phyloP scores from a whole-genome alignment of 2,113 vertebrate genomes.

The Gambusia holbrooki region DNA sequence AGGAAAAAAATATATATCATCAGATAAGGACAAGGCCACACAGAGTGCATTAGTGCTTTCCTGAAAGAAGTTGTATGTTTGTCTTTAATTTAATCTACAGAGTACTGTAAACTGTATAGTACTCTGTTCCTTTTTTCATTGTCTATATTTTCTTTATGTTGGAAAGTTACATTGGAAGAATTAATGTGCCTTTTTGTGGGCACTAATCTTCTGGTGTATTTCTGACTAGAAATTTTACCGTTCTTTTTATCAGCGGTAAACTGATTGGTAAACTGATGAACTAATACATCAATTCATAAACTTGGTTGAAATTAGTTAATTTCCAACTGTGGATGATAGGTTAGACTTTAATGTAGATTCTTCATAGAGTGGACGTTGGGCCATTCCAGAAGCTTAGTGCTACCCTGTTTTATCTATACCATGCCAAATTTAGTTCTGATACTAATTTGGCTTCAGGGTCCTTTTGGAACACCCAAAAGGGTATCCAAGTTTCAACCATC shows the following conservation, averaged over 20 bases:
- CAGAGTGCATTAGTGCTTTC: slow-evolving; percentile 59
- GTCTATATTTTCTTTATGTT: slow-evolving; percentile 27
- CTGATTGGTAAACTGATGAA: too few relatives aligned
- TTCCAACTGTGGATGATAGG: too few relatives aligned
- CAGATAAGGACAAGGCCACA: slow-evolving; percentile 35
- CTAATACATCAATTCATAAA: neutral
- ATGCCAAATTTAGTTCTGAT: neutral
- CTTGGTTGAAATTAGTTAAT: too few relatives aligned
- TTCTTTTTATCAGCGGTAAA: too few relatives aligned
- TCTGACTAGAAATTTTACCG: too few relatives aligned
- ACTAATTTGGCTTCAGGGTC: neutral
- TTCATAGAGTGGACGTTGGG: too few relatives aligned
- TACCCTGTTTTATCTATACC: neutral
- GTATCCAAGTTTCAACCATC: too few relatives aligned
- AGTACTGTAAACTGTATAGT: neutral
- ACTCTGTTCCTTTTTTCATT: slow-evolving; percentile 19
- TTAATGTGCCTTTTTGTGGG: neutral
- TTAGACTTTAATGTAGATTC: neutral
- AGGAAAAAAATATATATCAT: slow-evolving; percentile 18
- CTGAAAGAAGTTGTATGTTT: slow-evolving; percentile 48
- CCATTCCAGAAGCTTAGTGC: neutral
- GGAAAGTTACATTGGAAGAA: slow-evolving; percentile 21
- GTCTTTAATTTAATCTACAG: slow-evolving; percentile 65
- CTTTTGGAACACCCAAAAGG: too few relatives aligned
- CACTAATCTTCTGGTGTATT: too few relatives aligned